Evolutionary conservation across 1,140 invertebrate genomes (phyloP), one percentile per base, ranked within the genome.

Genomic region (Lerema accius): DNA sequence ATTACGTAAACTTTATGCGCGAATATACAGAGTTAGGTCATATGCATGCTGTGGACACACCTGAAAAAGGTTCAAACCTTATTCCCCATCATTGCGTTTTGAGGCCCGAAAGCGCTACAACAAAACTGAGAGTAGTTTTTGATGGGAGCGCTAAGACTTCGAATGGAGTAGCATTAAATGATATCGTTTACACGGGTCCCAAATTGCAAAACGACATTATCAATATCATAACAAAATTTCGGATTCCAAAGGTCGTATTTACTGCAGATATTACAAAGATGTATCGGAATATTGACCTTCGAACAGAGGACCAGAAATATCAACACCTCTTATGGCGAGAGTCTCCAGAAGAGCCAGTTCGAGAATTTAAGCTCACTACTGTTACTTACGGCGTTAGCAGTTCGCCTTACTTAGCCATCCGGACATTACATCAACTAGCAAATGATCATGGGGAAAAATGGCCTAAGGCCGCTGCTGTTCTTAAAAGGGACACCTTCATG

Each of bases 101-200:
- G 3, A 42, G 50, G 7, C 23, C 15, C 17, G 23, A 11, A 3
- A 65, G 63, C 39, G n/a, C 45, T 1, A 56, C 63, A 9, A 64
- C 63, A 40, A 37, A 48, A n/a, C 35, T 64, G 9, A 16, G 63
- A 17, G 43, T 49, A 3, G 63, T 65, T 9, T 65, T 65, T n/a
- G 51, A 65, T 45, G 45, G 51, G 13, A 26, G 28, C 9, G 51
- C 51, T 2, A 2, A 43, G 5, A 42, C 63, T 9, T 37, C 42
- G 7, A 37, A 53, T 14, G 63, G 53, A 11, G 11, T 26, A 3
- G 39, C 51, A 10, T 11, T 50, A 4, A 62, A 62, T 15, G 59
- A 62, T 19, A 23, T 56, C 4, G 17, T 45, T 10, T 32, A 15
- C 23, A 23, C 15, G 4, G 40, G 28, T 32, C 28, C 28, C 1